phyloP scores from a whole-genome alignment of 2,888 invertebrate genomes.

The Palloptera scutellata region DNA sequence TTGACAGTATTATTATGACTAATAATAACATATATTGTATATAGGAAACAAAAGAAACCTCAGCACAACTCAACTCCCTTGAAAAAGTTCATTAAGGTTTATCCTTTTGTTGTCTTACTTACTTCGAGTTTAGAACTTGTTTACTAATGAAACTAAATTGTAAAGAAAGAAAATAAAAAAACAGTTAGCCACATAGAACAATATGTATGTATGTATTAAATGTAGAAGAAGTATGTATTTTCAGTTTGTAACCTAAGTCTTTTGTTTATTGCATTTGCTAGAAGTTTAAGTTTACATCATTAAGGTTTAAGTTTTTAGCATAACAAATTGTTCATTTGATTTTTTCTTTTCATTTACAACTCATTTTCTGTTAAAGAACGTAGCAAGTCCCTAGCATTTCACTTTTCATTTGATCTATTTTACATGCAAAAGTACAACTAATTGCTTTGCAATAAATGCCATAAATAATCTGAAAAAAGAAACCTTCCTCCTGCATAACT shows the following conservation, averaged over 20 bases:
- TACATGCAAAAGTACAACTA: constrained; percentile 17
- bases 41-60: no score
- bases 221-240: constrained; percentile 4
- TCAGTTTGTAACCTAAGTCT: constrained; percentile 15
- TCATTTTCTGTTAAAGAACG: no score
- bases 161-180: not conserved
- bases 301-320: not conserved
- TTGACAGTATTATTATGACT: not conserved
- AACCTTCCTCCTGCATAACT: no score
- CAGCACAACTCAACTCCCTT: not conserved
- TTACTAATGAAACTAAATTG: not conserved
- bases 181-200: no score
- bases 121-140: not conserved
- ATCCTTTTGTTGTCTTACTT: not conserved
- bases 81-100: not conserved
- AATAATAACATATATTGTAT: not conserved
- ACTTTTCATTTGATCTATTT: constrained; percentile 13
- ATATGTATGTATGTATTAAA: no score
- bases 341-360: no score
- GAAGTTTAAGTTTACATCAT: not conserved
- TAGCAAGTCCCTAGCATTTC: not conserved
- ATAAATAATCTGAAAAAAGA: not conserved
- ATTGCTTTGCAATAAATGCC: constrained; percentile 22
- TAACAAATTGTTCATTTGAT: constrained; percentile 3
- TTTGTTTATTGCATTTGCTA: not conserved